phyloP scores from a whole-genome alignment of 2,888 invertebrate genomes.

The Portevinia maculata region DNA sequence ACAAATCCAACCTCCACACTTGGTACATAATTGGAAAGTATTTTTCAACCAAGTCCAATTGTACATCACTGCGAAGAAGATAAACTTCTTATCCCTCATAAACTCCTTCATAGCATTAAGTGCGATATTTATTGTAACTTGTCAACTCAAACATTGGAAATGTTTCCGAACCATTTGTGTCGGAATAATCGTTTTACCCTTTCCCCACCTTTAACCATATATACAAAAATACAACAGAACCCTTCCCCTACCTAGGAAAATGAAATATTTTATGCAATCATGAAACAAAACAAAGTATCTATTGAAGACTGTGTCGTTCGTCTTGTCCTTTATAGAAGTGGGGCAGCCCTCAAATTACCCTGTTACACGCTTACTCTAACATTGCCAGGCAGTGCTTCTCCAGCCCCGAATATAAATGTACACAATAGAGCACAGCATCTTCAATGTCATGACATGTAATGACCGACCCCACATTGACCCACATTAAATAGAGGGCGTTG shows the following conservation, averaged over 20 bases:
- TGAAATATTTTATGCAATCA: conserved; percentile 43
- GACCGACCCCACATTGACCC: conserved; percentile 72
- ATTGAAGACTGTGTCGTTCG: conserved; percentile 20
- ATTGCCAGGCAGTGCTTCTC: conserved; percentile 20
- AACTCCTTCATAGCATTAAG: conserved; percentile 32
- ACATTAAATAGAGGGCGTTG: conserved; percentile 60
- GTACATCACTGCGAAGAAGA: too few species aligned
- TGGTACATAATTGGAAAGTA: too few species aligned
- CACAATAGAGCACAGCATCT: conserved; percentile 40
- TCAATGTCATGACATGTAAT: conserved; percentile 69
- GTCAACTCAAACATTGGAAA: conserved; percentile 50
- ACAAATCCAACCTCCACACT: too few species aligned
- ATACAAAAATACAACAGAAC: conserved; percentile 7
- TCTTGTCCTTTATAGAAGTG: conserved; percentile 39
- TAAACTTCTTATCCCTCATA: conserved; percentile 11
- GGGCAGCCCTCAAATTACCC: conserved; percentile 63
- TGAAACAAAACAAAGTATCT: conserved; percentile 42
- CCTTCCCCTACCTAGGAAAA: conserved; percentile 6
- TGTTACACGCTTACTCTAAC: conserved; percentile 66
- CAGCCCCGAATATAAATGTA: conserved; percentile 3
- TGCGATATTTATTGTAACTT: conserved; percentile 51
- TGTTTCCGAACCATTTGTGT: conserved; percentile 59
- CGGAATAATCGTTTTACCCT: conserved; percentile 30
- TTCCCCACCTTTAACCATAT: not conserved
- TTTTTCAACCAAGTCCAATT: too few species aligned